A percentile compares a stretch with the other conserved stretches of the same genome.
Conservation (phyloP, 2,797 vertebrate species). For the Eulemur coronatus region DNA sequence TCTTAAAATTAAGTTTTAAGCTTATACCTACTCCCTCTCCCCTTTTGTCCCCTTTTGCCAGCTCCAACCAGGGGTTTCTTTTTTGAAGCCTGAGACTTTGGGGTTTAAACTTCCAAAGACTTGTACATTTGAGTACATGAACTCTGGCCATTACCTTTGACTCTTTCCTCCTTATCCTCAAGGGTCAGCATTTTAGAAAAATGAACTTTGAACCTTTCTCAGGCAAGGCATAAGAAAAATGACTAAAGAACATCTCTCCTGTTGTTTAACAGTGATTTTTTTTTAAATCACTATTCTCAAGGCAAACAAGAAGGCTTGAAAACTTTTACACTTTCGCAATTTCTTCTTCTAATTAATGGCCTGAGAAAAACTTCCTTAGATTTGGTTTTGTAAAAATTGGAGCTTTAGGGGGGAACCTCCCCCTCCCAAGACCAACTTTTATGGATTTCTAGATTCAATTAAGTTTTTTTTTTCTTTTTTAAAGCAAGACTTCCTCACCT, state of each 20-base stretch:
- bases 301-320: slow-evolving; percentile 36
- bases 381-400: background rate
- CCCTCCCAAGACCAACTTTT: slow-evolving; percentile 60
- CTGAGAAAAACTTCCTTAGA: background rate
- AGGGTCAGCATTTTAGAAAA: slow-evolving; percentile 64
- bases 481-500: slow-evolving; percentile 24
- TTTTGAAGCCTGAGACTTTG: slow-evolving; percentile 40
- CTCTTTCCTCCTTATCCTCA: slow-evolving; percentile 29
- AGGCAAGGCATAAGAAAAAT: slow-evolving; percentile 63
- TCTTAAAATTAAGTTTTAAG: slow-evolving; percentile 37
- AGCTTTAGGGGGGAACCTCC: background rate
- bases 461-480: background rate
- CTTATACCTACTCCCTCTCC: background rate
- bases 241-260: slow-evolving; percentile 57
- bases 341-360: slow-evolving; percentile 55
- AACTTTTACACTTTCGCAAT: slow-evolving; percentile 71
- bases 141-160: slow-evolving; percentile 46
- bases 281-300: slow-evolving; percentile 45
- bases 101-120: slow-evolving; percentile 45
- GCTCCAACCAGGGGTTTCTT: slow-evolving; percentile 47
- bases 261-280: slow-evolving; percentile 43
- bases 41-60: slow-evolving; percentile 24
- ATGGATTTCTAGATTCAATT: slow-evolving; percentile 47
- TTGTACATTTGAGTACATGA: slow-evolving; percentile 46
- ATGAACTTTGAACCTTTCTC: slow-evolving; percentile 69